phyloP scores from a whole-genome alignment of 2,888 invertebrate species.

The Pegoplata infirma region DNA sequence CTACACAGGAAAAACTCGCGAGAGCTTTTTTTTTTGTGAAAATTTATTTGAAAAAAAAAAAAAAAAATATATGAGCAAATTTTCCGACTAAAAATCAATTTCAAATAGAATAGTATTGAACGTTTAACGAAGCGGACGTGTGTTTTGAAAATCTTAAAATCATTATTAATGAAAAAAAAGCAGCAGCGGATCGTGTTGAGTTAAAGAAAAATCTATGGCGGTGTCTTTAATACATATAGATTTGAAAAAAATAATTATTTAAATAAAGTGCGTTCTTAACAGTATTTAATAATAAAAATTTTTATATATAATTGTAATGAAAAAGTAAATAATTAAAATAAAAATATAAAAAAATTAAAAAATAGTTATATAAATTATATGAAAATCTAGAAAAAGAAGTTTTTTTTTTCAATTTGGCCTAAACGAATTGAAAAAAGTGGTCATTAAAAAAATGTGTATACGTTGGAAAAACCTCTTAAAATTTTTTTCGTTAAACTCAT shows the following conservation, averaged over 20 bases:
- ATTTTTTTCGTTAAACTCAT: slow-evolving; percentile 43
- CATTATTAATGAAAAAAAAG: slow-evolving; percentile 18
- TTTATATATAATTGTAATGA: too few relatives aligned
- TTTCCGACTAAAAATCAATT: background rate
- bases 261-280: background rate
- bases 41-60: slow-evolving; percentile 18
- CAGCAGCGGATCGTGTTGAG: slow-evolving; percentile 55
- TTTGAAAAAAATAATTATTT: background rate
- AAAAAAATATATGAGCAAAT: too few relatives aligned
- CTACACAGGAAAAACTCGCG: background rate
- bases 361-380: slow-evolving; percentile 19
- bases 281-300: background rate
- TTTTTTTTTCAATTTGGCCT: slow-evolving; percentile 23
- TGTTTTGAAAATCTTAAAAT: slow-evolving; percentile 43
- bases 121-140: slow-evolving; percentile 61
- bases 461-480: slow-evolving; percentile 52
- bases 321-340: background rate
- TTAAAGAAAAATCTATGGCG: slow-evolving; percentile 46
- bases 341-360: slow-evolving; percentile 34
- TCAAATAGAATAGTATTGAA: slow-evolving; percentile 55
- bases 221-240: slow-evolving; percentile 16
- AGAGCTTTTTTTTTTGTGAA: slow-evolving; percentile 31
- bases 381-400: slow-evolving; percentile 22
- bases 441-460: slow-evolving; percentile 62
- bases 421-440: slow-evolving; percentile 54